Base-by-base conservation (phyloP, 2,888 invertebrate species). In the Bhutanitis thaidina region DNA sequence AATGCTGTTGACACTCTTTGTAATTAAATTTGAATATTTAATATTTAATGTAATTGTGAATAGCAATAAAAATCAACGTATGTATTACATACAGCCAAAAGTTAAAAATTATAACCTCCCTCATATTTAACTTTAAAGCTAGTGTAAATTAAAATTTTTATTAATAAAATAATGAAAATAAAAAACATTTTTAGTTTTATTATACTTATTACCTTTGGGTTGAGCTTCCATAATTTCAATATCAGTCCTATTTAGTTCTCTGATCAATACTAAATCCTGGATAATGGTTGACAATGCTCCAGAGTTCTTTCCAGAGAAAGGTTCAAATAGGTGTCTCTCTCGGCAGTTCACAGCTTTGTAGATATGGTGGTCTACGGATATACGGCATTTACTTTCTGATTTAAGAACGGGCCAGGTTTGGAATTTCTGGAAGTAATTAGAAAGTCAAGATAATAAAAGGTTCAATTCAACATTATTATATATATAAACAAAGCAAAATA, bases 311-410 rank as follows among this genome's bases (percentile, higher is more conserved):
- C 94, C 94, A 0, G 95, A 94, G 68, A 96, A 93, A 0, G 96
- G 95, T 62, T 94, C 93, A 53, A 96, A 91, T 30, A 93, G 80
- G 70, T 96, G 95, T 0, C 91, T 84, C 72, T 96, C 96, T 29
- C 88, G 83, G 68, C 97, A 97, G 15, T 73, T 90, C 1, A 96
- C 92, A 9, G 90, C 83, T 35, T 93, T 92, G 76, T 96, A 94
- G 7, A 96, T 87, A 63, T 93, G 91, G 60, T 95, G 94, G 78
- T 96, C 96, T 12, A 97, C 91, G 0, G 93, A 92, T 32, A 96
- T 88, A 58, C 93, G 71, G 62, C 96, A 96, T 64, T 92, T 91
- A 71, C 93, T 93, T 30, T 91, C 86, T 0, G 96, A 96, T 61
- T 93, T 92, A 12, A 96, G 74, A 0, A 96, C 92, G 0, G 94